Evolutionary conservation across 2,113 vertebrate species (phyloP).

Genomic region (Cavia porcellus): DNA sequence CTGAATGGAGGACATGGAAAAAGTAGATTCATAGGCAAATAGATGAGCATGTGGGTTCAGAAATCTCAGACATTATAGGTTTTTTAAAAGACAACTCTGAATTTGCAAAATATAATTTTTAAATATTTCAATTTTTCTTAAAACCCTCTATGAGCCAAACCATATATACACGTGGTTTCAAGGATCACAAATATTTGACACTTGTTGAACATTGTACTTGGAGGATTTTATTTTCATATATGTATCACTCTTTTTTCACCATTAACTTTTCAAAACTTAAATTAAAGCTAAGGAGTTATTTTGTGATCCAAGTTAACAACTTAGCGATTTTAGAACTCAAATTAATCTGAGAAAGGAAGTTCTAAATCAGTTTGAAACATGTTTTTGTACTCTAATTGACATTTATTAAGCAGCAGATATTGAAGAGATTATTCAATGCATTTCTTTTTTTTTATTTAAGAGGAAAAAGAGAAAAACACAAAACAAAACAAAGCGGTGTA

Average conservation of each 20-base stretch:
- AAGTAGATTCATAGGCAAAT: not conserved
- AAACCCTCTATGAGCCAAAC: not conserved
- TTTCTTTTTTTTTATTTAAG: too few species aligned
- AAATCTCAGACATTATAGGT: not conserved
- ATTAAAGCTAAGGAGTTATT: not conserved
- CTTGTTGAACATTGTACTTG: not conserved
- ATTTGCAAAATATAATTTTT: conserved; percentile 16
- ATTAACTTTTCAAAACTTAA: not conserved
- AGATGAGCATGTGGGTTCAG: not conserved
- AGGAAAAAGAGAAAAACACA: too few species aligned
- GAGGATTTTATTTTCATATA: not conserved
- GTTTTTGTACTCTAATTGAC: not conserved
- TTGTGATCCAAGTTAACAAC: not conserved
- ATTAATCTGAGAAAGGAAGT: conserved; percentile 10
- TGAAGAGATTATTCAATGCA: not conserved
- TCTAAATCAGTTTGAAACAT: conserved; percentile 25
- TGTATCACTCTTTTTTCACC: not conserved
- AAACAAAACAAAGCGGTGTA: too few species aligned
- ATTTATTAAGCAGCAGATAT: not conserved
- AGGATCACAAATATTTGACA: not conserved
- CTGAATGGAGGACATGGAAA: not conserved
- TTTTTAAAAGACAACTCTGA: not conserved
- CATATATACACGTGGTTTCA: not conserved
- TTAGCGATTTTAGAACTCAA: not conserved
- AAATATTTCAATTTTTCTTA: not conserved